Evolutionary conservation across 2,797 vertebrate species (phyloP).

Genomic region (Psittacula derbiana): DNA sequence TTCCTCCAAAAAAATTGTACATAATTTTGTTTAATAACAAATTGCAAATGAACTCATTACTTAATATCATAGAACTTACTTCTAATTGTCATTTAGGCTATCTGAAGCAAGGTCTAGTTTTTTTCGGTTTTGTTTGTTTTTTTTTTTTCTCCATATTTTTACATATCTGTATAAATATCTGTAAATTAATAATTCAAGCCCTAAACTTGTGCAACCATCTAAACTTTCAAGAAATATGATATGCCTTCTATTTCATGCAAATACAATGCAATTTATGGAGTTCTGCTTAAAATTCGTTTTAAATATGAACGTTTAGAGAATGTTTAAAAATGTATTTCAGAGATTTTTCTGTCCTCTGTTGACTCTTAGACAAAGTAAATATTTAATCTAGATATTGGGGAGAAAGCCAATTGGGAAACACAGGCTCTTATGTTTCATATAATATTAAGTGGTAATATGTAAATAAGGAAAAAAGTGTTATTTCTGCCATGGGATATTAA

Average conservation of each 20-base stretch:
- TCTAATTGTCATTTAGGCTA: background rate
- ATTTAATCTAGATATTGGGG: constrained; percentile 29
- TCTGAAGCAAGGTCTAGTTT: accelerated
- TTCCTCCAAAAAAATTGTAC: background rate
- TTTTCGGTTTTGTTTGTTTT: accelerated
- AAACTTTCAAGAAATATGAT: background rate
- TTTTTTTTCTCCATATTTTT: background rate
- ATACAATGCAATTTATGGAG: background rate
- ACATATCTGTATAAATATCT: background rate
- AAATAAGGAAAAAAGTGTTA: background rate
- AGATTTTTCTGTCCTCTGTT: constrained; percentile 8
- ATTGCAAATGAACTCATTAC: background rate
- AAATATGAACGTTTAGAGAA: constrained; percentile 11
- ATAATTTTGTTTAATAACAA: background rate
- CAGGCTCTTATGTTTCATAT: background rate
- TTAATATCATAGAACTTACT: background rate
- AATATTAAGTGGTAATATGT: background rate
- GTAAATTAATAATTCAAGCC: constrained; percentile 14
- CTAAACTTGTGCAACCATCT: background rate
- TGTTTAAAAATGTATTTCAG: constrained; percentile 24
- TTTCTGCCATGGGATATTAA: background rate
- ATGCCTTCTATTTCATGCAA: background rate
- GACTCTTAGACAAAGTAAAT: constrained; percentile 33
- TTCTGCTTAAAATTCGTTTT: constrained; percentile 1
- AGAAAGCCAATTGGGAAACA: constrained; percentile 15